Evolutionary conservation across 2,888 invertebrate genomes (phyloP).

Genomic region (Drosophila imparisetae): DNA sequence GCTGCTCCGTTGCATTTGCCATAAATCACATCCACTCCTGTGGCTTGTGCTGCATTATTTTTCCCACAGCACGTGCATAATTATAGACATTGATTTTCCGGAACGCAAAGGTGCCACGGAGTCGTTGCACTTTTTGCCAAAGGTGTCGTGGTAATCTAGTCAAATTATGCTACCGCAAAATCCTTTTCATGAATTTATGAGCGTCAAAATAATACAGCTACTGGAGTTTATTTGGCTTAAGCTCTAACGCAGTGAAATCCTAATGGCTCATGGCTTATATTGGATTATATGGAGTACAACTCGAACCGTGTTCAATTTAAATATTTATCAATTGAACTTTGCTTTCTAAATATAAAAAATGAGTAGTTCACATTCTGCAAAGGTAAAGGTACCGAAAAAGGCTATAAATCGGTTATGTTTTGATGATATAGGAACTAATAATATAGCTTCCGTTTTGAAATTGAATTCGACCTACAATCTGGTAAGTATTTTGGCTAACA

Average conservation of each 20-base stretch:
- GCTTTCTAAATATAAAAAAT: neutral
- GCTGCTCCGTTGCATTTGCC: slow-evolving; percentile 56
- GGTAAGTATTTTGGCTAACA: neutral
- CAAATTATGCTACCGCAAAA: neutral
- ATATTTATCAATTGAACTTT: neutral
- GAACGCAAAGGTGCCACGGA: neutral
- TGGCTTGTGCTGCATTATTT: slow-evolving; percentile 34
- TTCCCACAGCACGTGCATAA: slow-evolving; percentile 54
- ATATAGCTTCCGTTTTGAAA: fast-evolving
- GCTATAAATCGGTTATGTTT: neutral
- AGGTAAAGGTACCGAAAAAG: too few relatives aligned
- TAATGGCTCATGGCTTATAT: neutral
- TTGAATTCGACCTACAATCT: fast-evolving
- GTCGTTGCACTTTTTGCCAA: neutral
- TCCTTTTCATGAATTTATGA: neutral
- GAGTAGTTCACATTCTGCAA: neutral
- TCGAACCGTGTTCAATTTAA: neutral
- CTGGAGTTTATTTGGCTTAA: neutral
- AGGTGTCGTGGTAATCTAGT: slow-evolving; percentile 4
- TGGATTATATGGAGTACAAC: neutral
- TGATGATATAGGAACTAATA: neutral
- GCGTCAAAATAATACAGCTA: neutral
- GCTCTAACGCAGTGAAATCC: neutral
- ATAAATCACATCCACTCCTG: slow-evolving; percentile 53
- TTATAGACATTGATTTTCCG: slow-evolving; percentile 49